phyloP scores from a whole-genome alignment of 1,140 invertebrate genomes.

The Sminthurides bifidus region DNA sequence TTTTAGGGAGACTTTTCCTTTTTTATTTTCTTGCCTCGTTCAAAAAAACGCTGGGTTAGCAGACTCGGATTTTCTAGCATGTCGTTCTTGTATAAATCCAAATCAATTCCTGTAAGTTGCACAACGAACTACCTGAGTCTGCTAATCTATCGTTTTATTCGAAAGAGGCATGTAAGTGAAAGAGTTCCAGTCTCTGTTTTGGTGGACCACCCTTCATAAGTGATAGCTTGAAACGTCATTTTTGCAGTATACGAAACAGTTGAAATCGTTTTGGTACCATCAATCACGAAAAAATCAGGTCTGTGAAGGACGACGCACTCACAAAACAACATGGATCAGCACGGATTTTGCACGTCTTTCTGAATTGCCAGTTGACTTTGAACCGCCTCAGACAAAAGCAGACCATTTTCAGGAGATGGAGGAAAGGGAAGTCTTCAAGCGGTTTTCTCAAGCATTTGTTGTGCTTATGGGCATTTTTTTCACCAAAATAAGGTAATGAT shows the following conservation, averaged over 20 bases:
- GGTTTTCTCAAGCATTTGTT: not conserved
- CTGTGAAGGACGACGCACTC: not conserved
- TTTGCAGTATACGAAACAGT: not conserved
- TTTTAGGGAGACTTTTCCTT: no score
- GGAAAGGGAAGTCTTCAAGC: not conserved
- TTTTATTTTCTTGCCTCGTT: no score
- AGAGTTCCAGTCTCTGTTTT: not conserved
- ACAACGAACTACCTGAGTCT: no score
- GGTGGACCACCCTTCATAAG: not conserved
- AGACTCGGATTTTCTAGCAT: no score
- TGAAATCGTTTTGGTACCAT: not conserved
- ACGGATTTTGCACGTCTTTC: not conserved
- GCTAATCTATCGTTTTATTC: not conserved
- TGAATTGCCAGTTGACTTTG: not conserved
- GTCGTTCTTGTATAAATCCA: no score
- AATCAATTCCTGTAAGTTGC: no score
- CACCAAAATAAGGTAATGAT: slow-evolving; percentile 16
- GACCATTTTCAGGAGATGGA: not conserved
- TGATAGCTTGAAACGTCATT: not conserved
- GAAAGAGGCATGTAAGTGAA: not conserved
- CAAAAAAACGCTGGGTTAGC: no score
- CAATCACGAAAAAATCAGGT: not conserved
- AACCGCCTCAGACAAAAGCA: not conserved
- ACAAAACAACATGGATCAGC: slow-evolving; percentile 5
- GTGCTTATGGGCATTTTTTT: slow-evolving; percentile 4